phyloP scores from a whole-genome alignment of 2,888 invertebrate genomes.

The Acronicta alni region DNA sequence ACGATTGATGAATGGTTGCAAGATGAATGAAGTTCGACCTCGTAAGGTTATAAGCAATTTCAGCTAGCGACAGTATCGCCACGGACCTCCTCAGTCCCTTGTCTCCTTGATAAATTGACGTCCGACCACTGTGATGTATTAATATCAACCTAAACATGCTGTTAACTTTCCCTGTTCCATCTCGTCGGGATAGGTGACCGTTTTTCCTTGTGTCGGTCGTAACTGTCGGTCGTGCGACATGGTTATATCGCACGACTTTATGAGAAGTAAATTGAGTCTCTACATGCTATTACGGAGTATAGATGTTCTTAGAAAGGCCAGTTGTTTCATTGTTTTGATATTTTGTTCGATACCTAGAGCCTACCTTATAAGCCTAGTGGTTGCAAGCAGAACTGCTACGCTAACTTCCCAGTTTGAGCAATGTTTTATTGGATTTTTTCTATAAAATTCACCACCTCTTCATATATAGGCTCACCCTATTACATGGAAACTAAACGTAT shows the following conservation, averaged over 20 bases:
- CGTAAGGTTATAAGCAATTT: conserved; percentile 71
- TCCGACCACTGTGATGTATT: conserved; percentile 69
- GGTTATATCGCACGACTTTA: conserved; percentile 29
- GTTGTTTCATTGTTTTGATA: too few relatives aligned
- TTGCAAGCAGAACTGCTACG: too few relatives aligned
- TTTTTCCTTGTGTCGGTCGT: conserved; percentile 42
- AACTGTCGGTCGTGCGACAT: not conserved
- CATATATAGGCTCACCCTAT: too few relatives aligned
- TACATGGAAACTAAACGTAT: too few relatives aligned
- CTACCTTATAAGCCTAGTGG: too few relatives aligned
- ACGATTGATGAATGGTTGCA: conserved; percentile 68
- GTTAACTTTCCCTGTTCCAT: conserved; percentile 66
- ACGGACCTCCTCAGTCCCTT: conserved; percentile 61
- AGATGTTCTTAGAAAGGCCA: too few relatives aligned
- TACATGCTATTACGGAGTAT: too few relatives aligned
- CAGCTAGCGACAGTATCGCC: conserved; percentile 55
- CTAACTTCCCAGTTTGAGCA: too few relatives aligned
- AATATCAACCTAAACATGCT: conserved; percentile 70
- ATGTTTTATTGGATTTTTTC: too few relatives aligned
- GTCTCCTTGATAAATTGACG: conserved; percentile 77
- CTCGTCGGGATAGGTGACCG: conserved; percentile 46
- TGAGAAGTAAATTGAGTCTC: conserved; percentile 17
- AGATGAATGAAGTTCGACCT: conserved; percentile 66
- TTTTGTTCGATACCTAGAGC: too few relatives aligned
- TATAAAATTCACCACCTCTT: too few relatives aligned